phyloP scores from a whole-genome alignment of 2,113 vertebrate species.

The Plectropomus leopardus region DNA sequence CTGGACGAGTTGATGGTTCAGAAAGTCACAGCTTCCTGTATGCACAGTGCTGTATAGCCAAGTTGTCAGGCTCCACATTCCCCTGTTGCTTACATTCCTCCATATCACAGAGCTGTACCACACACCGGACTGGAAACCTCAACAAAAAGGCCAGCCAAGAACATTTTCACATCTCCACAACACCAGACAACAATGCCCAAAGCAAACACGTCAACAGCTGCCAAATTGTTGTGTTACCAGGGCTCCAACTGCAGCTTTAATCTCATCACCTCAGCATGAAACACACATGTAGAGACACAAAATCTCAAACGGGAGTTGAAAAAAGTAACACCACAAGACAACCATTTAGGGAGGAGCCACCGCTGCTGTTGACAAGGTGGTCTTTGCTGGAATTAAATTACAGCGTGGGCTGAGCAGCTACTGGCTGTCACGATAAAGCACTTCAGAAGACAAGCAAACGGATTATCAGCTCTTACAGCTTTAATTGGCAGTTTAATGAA shows the following conservation, averaged over 20 bases:
- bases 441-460: constrained; percentile 40
- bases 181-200: background rate
- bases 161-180: background rate
- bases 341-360: constrained; percentile 34
- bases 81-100: constrained; percentile 10
- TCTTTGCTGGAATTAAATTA: constrained; percentile 52
- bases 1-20: constrained; percentile 3
- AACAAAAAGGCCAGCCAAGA: background rate
- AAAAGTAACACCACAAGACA: background rate
- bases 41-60: background rate
- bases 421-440: constrained; percentile 40
- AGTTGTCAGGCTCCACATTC: background rate
- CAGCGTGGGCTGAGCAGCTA: constrained; percentile 27
- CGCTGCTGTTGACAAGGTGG: constrained; percentile 39
- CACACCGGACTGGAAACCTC: constrained; percentile 27
- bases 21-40: constrained; percentile 18
- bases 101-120: constrained; percentile 15
- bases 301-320: constrained; percentile 8
- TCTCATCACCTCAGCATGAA: constrained; percentile 2
- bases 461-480: constrained; percentile 55
- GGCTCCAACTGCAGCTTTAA: constrained; percentile 17
- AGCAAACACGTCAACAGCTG: background rate
- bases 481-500: constrained; percentile 73
- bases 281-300: constrained; percentile 1
- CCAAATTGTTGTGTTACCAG: background rate